phyloP scores from a whole-genome alignment of 2,113 vertebrate genomes.

The Macheiramphus alcinus region DNA sequence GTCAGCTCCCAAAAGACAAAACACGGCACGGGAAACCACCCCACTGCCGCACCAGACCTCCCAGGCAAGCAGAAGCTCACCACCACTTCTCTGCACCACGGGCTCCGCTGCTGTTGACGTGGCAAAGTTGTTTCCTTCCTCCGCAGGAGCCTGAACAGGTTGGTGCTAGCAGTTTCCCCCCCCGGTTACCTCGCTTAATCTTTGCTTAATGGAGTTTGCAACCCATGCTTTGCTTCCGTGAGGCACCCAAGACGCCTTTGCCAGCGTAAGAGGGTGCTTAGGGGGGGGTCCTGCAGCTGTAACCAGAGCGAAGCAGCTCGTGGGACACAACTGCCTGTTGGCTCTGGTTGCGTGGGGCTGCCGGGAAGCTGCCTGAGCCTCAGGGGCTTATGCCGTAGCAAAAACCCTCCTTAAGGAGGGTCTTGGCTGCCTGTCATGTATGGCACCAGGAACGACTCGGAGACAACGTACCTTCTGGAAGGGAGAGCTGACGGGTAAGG shows the following conservation, averaged over 20 bases:
- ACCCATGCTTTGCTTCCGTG: not conserved
- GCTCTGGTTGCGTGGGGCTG: not conserved
- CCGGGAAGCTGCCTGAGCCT: not conserved
- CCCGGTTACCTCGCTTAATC: not conserved
- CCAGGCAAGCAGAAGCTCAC: not conserved
- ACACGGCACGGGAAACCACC: not conserved
- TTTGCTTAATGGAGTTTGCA: not conserved
- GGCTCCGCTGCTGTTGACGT: not conserved
- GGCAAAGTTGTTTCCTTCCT: not conserved
- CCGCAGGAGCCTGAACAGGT: not conserved
- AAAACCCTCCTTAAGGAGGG: not conserved
- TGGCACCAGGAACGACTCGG: not conserved
- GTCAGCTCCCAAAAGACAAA: not conserved
- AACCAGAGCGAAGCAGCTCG: not conserved
- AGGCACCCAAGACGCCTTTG: not conserved
- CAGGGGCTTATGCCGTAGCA: not conserved
- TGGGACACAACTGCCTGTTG: not conserved
- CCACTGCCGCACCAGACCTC: not conserved
- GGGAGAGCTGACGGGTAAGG: not conserved
- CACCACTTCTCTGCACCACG: not conserved
- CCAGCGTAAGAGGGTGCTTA: accelerated
- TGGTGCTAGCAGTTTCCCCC: not conserved
- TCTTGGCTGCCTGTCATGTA: not conserved
- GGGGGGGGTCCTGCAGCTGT: not conserved
- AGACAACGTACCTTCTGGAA: not conserved